Conservation (phyloP, 2,113 vertebrate genomes). For the Pipra filicauda region DNA sequence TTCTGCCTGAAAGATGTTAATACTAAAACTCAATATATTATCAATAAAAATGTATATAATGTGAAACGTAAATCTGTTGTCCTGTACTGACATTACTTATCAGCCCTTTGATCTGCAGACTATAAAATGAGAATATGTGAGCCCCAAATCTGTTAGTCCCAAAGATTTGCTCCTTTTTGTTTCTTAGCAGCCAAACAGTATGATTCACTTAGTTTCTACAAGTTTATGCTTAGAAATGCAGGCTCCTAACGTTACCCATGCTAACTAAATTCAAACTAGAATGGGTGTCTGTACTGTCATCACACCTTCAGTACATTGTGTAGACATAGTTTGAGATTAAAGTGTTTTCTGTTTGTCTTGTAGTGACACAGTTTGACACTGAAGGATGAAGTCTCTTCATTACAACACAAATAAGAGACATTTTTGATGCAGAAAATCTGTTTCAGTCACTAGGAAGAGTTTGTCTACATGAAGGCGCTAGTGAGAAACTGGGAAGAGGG, state of each 20-base stretch:
- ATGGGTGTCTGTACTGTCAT: neutral
- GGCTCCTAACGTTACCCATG: neutral
- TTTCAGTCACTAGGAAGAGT: neutral
- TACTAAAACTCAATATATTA: neutral
- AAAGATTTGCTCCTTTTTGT: neutral
- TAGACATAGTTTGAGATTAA: slow-evolving; percentile 11
- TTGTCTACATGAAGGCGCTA: rapidly evolving
- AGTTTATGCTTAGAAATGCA: neutral
- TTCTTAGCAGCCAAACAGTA: neutral
- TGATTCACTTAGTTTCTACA: neutral
- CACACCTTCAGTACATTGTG: neutral
- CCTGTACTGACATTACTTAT: neutral
- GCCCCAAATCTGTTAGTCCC: neutral
- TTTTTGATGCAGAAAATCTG: slow-evolving; percentile 18
- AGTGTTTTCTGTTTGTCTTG: slow-evolving; percentile 25
- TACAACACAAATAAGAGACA: neutral
- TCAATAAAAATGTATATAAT: neutral
- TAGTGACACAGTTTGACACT: neutral
- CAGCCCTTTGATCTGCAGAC: neutral
- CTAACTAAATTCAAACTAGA: neutral
- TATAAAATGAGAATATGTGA: rapidly evolving
- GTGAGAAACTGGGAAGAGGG: neutral
- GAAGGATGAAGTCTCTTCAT: slow-evolving; percentile 5
- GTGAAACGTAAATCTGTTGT: neutral
- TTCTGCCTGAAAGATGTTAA: neutral